A percentile compares a stretch with the other conserved stretches of the same genome.
Conservation (phyloP, 2,888 invertebrate species). For the Salticus scenicus region DNA sequence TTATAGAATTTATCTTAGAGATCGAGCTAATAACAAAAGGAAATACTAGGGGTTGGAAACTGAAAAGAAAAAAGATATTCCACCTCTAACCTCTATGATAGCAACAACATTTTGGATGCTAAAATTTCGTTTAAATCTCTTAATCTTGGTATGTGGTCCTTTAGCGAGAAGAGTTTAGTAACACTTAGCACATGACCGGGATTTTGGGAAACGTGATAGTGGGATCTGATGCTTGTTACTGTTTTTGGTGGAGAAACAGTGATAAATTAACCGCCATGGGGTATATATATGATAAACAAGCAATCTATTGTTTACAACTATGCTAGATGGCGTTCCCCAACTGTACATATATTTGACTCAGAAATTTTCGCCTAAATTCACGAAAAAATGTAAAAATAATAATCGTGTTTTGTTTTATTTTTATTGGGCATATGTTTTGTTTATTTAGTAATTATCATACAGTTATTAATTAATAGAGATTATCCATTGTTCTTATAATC, state of each 20-base stretch:
- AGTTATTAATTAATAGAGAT: too few species aligned
- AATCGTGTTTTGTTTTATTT: too few species aligned
- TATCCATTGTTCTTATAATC: too few species aligned
- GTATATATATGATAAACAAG: neutral
- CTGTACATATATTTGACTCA: too few species aligned
- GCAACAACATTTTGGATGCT: neutral
- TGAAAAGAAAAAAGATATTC: neutral
- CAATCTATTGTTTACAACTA: neutral
- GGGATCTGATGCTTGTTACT: conserved; percentile 1
- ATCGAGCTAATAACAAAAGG: neutral
- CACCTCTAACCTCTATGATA: neutral
- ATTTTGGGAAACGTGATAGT: conserved; percentile 3
- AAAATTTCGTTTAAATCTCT: neutral
- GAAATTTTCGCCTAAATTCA: too few species aligned
- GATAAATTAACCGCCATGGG: conserved; percentile 3
- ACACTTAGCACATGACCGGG: neutral
- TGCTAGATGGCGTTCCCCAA: neutral
- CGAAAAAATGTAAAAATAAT: too few species aligned
- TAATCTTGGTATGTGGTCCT: conserved; percentile 9
- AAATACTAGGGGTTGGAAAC: too few species aligned
- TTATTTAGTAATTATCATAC: too few species aligned
- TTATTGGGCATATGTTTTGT: too few species aligned
- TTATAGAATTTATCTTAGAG: neutral
- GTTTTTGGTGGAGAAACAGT: neutral
- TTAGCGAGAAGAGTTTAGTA: neutral